Evolutionary conservation across 2,113 vertebrate species (phyloP), one percentile per base, ranked within the genome.

Genomic region (Tachuris rubrigastra): DNA sequence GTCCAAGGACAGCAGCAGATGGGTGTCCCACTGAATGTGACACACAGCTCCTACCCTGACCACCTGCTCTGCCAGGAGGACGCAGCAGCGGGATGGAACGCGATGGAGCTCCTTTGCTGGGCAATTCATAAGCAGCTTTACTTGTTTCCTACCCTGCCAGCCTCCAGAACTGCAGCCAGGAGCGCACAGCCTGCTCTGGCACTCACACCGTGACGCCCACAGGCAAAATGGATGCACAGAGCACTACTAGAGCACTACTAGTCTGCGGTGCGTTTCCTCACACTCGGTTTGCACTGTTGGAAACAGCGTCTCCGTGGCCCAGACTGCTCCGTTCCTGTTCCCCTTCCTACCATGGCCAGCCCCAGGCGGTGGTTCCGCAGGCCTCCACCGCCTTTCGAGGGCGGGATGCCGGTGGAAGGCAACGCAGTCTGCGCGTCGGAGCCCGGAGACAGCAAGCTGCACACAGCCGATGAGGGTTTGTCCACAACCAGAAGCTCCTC

Each of bases 1-100:
- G 2, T 1, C 37, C 8, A 0, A 0, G 30, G 76, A 7, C 1
- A 4, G 42, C 2, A 9, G 35, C 44, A 39, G 44, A 6, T 0
- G 23, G 19, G 35, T 1, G 14, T 10, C 46, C 20, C 44, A 28
- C 14, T 3, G 2, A 17, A 18, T 18, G 19, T 0, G 18, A 35
- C 41, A 35, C 7, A 2, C 56, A 47, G 14, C 63, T 69, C 31
- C 23, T 2, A 14, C 13, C 21, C 5, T 0, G 2, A 30, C 10
- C 4, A 2, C 12, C 37, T 8, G 4, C 63, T 37, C 8, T 1
- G 22, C 27, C 35, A 0, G 0, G 22, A 41, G 16, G 53, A 9
- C 1, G 4, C 44, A 31, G 39, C 21, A 11, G 15, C 12, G 2
- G 27, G 19, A 23, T 3, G 8, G 37, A 58, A 37, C 55, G 30